Evolutionary conservation across 2,888 invertebrate genomes (phyloP).

Genomic region (Argyresthia goedartella): DNA sequence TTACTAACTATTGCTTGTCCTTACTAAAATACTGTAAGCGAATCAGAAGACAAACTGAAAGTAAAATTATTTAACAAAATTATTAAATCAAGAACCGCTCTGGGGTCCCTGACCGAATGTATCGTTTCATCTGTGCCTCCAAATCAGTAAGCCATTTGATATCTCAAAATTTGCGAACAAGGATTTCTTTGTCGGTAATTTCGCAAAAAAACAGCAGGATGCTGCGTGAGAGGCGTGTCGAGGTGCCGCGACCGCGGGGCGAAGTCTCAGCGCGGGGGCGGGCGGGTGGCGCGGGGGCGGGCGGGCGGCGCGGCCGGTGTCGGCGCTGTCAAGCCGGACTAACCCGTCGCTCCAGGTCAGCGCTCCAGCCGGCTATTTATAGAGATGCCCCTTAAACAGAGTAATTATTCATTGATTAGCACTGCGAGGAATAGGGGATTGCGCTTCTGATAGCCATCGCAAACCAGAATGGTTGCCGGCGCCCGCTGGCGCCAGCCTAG

Average conservation of each 20-base stretch:
- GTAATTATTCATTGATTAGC: constrained; percentile 72
- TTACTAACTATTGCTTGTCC: too few species aligned
- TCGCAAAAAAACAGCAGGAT: constrained; percentile 60
- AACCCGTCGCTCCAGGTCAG: constrained; percentile 71
- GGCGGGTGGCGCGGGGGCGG: constrained; percentile 21
- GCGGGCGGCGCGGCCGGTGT: constrained; percentile 20
- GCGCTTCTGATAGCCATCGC: constrained; percentile 68
- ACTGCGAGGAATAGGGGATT: constrained; percentile 69
- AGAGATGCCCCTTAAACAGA: constrained; percentile 71
- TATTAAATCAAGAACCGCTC: too few species aligned
- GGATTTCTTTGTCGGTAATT: constrained; percentile 49
- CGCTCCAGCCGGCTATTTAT: constrained; percentile 70
- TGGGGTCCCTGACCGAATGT: too few species aligned
- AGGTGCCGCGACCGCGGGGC: too few species aligned
- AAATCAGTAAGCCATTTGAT: background rate
- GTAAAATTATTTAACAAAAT: too few species aligned
- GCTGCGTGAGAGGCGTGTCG: too few species aligned
- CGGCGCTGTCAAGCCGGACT: constrained; percentile 62
- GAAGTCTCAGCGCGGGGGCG: constrained; percentile 23
- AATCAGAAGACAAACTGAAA: too few species aligned
- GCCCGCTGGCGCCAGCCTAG: constrained; percentile 21
- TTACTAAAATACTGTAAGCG: too few species aligned
- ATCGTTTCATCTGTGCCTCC: too few species aligned
- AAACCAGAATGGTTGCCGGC: constrained; percentile 63
- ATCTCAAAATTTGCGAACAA: constrained; percentile 29